Evolutionary conservation across 2,888 invertebrate species (phyloP), one percentile per base, ranked within the genome.

Genomic region (Octonoba sinensis): DNA sequence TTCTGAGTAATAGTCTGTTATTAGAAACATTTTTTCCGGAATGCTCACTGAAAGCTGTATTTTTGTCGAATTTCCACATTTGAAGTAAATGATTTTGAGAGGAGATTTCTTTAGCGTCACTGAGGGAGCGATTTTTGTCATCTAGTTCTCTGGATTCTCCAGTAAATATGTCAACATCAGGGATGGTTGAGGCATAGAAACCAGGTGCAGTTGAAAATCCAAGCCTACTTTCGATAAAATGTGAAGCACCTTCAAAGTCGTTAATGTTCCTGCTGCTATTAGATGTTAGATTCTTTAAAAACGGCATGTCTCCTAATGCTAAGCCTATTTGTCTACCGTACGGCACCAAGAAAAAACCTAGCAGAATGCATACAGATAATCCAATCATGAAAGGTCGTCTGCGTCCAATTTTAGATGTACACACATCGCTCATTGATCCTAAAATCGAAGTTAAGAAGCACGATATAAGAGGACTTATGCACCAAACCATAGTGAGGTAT

Each of bases 401-500:
- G 79, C 97, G 91, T 13, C 98, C 98, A 85, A 94, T 91, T 83
- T 90, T 91, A 6, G 93, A 91, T 64, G 92, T 91, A 88, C 97
- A 97, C 73, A 95, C 91, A 89, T 97, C 98, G 88, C 96, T 96
- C 84, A 97, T 89, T 0, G 96, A 96, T 0, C 97, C 97, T 85
- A 97, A 90, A 83, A 97, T 90, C 0, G 98, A 97, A 0, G 96
- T 97, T 85, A 97, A 91, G 88, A 97, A 96, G 90, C 97, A 96
- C 72, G 97, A 97, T 62, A 97, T 92, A 22, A 97, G 90, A 0
- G 97, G 97, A 66, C 96, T 96, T 24, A 97, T 89, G 1, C 96
- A 96, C 97, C 97, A 98, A 36, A 97, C 95, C 73, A 97, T 89
- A 0, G 97, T 96, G 96, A 97, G 97, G 87, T 95, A 94, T 85